Conservation (phyloP, 2,888 invertebrate genomes). For the Herminia tarsipennalis region DNA sequence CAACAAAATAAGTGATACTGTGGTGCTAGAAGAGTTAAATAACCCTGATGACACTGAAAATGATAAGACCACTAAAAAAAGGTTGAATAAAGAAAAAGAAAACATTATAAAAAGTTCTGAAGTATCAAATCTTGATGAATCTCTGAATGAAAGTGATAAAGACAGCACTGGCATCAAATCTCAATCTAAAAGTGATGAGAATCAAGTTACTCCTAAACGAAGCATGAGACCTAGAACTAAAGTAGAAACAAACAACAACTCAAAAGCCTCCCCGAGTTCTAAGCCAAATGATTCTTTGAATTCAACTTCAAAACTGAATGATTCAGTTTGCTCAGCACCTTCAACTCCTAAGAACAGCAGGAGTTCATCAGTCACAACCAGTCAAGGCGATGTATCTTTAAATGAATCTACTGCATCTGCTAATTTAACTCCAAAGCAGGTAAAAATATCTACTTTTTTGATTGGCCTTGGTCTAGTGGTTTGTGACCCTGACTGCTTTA, state of each 20-base stretch:
- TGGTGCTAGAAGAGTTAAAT: constrained; percentile 51
- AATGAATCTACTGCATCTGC: constrained; percentile 55
- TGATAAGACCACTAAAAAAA: constrained; percentile 12
- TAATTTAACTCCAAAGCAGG: constrained; percentile 76
- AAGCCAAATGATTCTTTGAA: constrained; percentile 55
- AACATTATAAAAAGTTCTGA: constrained; percentile 13
- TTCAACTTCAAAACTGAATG: constrained; percentile 53
- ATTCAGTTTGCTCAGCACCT: constrained; percentile 46
- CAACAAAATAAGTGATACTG: constrained; percentile 22
- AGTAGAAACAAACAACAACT: constrained; percentile 51
- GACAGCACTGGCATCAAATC: no score
- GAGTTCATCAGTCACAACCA: constrained; percentile 58
- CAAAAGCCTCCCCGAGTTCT: constrained; percentile 50
- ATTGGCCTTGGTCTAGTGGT: no score
- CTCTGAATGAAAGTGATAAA: constrained; percentile 12
- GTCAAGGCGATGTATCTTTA: constrained; percentile 57
- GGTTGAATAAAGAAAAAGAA: constrained; percentile 2
- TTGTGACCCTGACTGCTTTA: no score
- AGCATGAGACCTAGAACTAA: constrained; percentile 57
- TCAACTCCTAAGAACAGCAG: constrained; percentile 52
- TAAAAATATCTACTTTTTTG: no score
- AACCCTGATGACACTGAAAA: constrained; percentile 19
- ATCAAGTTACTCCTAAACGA: constrained; percentile 57
- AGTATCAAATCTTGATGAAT: neutral
- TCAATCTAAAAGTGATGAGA: constrained; percentile 15